phyloP scores from a whole-genome alignment of 30 jellyfish, hydroid and myxozoan species.

The Rhopilema esculentum region DNA sequence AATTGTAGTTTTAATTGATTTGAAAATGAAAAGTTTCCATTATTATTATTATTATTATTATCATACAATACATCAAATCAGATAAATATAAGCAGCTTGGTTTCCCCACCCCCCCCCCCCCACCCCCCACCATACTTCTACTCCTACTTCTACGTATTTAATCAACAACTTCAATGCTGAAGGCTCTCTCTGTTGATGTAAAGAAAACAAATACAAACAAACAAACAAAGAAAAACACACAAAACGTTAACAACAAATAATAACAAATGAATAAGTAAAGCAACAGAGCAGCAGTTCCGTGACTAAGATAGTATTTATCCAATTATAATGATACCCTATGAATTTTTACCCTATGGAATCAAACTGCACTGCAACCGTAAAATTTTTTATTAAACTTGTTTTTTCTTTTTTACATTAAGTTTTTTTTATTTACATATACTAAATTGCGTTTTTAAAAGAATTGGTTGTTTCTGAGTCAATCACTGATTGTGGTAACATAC shows the following conservation, averaged over 20 bases:
- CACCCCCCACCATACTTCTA: too few species aligned
- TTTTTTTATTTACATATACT: not conserved
- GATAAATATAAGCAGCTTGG: too few species aligned
- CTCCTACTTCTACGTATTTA: not conserved
- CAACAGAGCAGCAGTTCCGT: constrained; percentile 4
- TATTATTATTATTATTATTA: too few species aligned
- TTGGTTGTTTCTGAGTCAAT: not conserved
- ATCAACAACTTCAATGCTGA: not conserved
- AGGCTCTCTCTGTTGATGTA: not conserved
- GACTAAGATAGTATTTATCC: not conserved
- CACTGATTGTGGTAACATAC: constrained; percentile 2
- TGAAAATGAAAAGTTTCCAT: too few species aligned
- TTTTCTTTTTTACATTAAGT: not conserved
- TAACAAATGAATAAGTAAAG: not conserved
- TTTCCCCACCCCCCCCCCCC: too few species aligned
- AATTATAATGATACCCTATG: too few species aligned
- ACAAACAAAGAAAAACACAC: not conserved
- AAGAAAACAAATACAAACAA: too few species aligned
- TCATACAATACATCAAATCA: too few species aligned
- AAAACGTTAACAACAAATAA: not conserved
- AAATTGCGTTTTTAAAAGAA: not conserved
- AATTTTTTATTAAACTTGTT: not conserved
- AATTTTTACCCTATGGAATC: too few species aligned
- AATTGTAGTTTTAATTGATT: too few species aligned
- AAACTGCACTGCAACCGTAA: too few species aligned